Conservation (phyloP, 2,888 invertebrate genomes). For the Mantis religiosa region DNA sequence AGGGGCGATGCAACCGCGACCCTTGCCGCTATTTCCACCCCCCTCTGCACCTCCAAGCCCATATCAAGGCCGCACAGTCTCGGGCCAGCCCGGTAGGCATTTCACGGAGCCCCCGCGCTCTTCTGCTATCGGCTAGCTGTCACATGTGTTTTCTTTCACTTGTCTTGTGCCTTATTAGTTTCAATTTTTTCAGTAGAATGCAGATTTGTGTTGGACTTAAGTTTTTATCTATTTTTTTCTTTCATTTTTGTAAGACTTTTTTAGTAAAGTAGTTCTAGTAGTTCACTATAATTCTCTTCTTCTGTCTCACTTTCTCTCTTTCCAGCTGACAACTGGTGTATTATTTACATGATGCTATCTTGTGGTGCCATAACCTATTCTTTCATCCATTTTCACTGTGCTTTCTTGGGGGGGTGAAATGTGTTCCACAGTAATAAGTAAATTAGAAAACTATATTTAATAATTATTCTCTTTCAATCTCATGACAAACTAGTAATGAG, state of each 20-base stretch:
- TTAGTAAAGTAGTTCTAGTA: conserved; percentile 28
- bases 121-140: conserved; percentile 32
- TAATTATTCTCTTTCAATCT: background rate
- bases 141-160: conserved; percentile 27
- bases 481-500: background rate
- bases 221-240: conserved; percentile 30
- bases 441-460: background rate
- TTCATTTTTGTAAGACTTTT: conserved; percentile 25
- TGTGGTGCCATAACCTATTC: conserved; percentile 18
- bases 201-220: background rate
- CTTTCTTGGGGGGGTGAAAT: conserved; percentile 25
- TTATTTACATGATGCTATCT: conserved; percentile 26
- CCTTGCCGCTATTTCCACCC: conserved; percentile 99
- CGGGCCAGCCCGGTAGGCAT: conserved; percentile 82
- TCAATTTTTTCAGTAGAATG: conserved; percentile 31
- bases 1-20: conserved; percentile 98
- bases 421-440: background rate
- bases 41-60: conserved; percentile 98
- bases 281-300: conserved; percentile 30
- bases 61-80: conserved; percentile 97
- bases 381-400: conserved; percentile 20
- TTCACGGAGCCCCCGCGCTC: conserved; percentile 32
- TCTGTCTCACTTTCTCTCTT: conserved; percentile 31
- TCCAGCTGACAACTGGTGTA: conserved; percentile 33
- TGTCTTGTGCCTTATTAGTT: conserved; percentile 28